Percentiles rank a stretch among this genome's conserved stretches.
Evolutionary conservation across 2,113 vertebrate genomes (phyloP).

Genomic region (Menura novaehollandiae): DNA sequence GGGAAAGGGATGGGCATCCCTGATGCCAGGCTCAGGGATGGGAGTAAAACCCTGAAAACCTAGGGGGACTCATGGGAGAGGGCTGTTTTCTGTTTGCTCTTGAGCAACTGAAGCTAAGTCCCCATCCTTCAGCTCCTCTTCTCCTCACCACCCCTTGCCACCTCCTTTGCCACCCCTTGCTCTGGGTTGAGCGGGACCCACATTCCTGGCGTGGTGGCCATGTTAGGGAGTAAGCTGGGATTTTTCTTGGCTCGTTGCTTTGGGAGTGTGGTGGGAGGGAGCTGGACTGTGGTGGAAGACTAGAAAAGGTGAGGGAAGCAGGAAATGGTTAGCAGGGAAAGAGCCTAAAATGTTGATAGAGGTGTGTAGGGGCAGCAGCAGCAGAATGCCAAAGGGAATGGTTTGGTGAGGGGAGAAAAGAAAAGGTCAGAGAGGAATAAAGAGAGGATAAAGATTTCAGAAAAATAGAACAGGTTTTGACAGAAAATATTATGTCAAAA

Average conservation of each 20-base stretch:
- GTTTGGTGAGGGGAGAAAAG: neutral
- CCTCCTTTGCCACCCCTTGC: neutral
- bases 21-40: neutral
- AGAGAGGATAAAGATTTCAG: neutral
- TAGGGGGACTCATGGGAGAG: neutral
- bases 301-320: neutral
- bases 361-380: no score
- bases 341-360: neutral
- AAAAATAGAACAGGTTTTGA: neutral
- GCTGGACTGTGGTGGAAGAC: neutral
- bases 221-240: neutral
- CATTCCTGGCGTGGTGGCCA: accelerated
- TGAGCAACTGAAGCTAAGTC: neutral
- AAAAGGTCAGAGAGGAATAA: neutral
- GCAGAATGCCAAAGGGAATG: neutral
- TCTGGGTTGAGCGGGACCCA: neutral
- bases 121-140: neutral
- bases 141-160: neutral
- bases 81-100: neutral
- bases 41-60: neutral
- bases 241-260: neutral
- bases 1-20: neutral
- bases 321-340: neutral
- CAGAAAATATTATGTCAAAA: neutral
- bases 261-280: neutral